phyloP scores from a whole-genome alignment of 1,140 invertebrate genomes.

The Aphaenogaster ashmeadi region DNA sequence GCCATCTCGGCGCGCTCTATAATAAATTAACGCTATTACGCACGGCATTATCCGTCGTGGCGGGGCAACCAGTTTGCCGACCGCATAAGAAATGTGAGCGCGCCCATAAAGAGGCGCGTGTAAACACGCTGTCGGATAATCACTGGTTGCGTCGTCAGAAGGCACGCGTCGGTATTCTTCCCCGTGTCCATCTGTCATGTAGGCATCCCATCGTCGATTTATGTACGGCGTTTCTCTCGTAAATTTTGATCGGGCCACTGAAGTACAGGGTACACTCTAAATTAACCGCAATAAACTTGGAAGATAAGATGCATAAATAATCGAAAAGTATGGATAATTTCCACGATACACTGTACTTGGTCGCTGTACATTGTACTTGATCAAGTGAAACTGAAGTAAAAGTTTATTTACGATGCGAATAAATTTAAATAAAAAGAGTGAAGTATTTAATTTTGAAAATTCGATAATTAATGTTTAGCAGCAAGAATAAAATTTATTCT shows the following conservation, averaged over 20 bases:
- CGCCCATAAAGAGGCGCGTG: conserved; percentile 61
- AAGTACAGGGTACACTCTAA: neutral
- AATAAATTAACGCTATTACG: conserved; percentile 64
- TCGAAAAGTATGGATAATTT: neutral
- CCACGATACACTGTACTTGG: neutral
- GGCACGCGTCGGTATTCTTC: conserved; percentile 58
- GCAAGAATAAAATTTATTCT: conserved; percentile 8
- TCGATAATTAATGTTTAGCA: no score
- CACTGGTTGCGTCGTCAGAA: conserved; percentile 53
- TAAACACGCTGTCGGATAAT: conserved; percentile 62
- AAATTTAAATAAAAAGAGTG: conserved; percentile 11
- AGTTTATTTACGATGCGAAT: neutral
- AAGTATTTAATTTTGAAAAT: neutral
- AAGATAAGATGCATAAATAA: neutral
- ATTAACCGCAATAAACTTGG: neutral
- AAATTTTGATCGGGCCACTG: neutral
- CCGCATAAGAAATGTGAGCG: conserved; percentile 64
- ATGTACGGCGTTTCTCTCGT: neutral
- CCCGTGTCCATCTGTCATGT: conserved; percentile 9
- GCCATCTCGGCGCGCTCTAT: conserved; percentile 44
- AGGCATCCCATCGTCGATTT: conserved; percentile 25
- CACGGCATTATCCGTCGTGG: conserved; percentile 41
- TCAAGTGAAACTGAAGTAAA: neutral
- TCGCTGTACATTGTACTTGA: no score
- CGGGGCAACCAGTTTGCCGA: conserved; percentile 60